Base-by-base conservation (phyloP, 1,140 invertebrate genomes). In the Drosophila parvula region DNA sequence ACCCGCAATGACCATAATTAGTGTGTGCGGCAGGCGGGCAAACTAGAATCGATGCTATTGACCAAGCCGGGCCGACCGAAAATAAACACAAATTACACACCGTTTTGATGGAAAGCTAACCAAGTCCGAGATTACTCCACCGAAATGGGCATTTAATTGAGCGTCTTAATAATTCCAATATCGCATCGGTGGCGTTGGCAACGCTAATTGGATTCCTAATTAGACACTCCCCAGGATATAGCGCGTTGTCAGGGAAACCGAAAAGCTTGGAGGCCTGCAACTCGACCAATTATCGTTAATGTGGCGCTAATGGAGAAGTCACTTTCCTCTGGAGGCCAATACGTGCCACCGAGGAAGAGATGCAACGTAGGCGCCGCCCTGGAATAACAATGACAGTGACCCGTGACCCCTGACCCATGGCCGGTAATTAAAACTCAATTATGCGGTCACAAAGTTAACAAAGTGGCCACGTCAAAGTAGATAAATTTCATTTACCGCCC, bases 131-230 rank as follows among this genome's bases (percentile, higher is more conserved):
- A 71, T 48, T 71, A 38, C 12, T 18, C 36, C 45, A 32, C 12
- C 44, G 16, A 44, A 81, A 85, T 82, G 76, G 60, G 22, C 60
- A 41, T 88, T 88, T 82, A 88, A 88, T 86, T 85, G 70, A 79
- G 34, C 67, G 44, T 58, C 74, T 62, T 77, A 62, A 70, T 74
- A 59, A 77, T 77, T 77, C 57, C 43, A 56, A 77, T 76, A 76
- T 74, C 45, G 32, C 74, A 44, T 40, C 55, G 38, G 40, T 44
- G 55, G 45, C 47, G 47, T 18, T 67, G 62, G 70, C 63, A 79
- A 74, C 79, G 67, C 83, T 86, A 86, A 86, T 86, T 86, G 82
- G 79, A 71, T 65, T 62, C 65, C 74, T 79, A 82, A 86, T 86
- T 81, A 86, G 73, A 51, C 44, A 82, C 44, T 64, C 45, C 48